These are phyloP conservation scores for Anser cygnoides DNA, from an alignment of 2,113 vertebrate genomes.

Conservation along the genomic window DNA sequence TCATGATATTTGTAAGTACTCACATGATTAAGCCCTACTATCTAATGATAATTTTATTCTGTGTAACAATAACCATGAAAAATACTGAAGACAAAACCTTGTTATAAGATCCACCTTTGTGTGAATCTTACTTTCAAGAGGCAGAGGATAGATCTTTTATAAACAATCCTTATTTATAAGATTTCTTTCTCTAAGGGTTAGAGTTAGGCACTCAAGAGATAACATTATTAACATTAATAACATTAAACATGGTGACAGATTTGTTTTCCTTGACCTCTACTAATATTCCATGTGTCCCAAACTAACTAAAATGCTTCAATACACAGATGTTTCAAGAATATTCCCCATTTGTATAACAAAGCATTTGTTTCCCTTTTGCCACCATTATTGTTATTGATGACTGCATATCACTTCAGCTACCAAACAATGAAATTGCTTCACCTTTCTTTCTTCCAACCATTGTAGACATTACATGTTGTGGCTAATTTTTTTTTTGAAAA, in stretches of 20 bases:
- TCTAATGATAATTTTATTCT: background rate
- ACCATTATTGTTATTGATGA: background rate
- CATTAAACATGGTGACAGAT: background rate
- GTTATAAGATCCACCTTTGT: background rate
- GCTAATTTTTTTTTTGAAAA: background rate
- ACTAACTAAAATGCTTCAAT: background rate
- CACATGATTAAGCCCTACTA: constrained; percentile 7
- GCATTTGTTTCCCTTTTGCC: background rate
- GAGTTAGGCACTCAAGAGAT: background rate
- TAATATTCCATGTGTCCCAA: background rate
- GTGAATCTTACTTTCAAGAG: background rate
- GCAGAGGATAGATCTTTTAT: background rate
- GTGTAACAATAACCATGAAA: background rate
- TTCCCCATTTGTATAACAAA: background rate
- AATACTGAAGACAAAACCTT: background rate
- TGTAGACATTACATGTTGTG: background rate
- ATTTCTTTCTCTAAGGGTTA: background rate
- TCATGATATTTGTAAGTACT: constrained; percentile 21
- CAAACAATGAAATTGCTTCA: background rate
- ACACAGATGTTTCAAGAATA: background rate
- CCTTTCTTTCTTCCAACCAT: background rate
- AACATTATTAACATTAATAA: background rate
- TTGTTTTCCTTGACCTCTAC: background rate
- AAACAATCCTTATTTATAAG: background rate
- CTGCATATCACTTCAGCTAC: background rate